Evolutionary conservation across 2,797 vertebrate species (phyloP), one percentile per base, ranked within the genome.

Genomic region (Perodicticus potto): DNA sequence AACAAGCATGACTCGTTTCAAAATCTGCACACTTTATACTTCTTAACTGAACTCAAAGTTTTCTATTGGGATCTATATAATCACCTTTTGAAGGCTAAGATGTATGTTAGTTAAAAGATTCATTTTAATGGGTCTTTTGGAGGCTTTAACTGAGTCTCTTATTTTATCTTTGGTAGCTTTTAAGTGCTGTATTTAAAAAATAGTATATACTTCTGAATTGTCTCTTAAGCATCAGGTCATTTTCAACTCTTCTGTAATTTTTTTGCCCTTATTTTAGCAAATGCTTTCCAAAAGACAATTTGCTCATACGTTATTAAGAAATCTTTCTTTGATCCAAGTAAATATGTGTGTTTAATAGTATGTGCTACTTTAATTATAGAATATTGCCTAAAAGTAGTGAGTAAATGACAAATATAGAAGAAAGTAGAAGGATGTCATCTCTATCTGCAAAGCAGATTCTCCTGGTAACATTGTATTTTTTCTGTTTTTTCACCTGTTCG

Each of bases 291-390:
- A 72, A 81, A 20, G 37, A 45, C 11, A 86, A 12, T 61, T 83
- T 89, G 80, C 92, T 89, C 10, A 23, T 81, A 93, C 76, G 27
- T 7, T 49, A 87, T 85, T 40, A 72, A 61, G 57, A 78, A 6
- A 6, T 16, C 13, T 37, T 45, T 25, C 4, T 78, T 73, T 25
- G 23, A 16, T 83, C 45, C 86, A 83, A 74, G 17, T 63, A 63
- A 80, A 81, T 94, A 63, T 59, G 5, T 59, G 5, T 83, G 5
- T 65, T 91, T 83, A 43, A 80, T 94, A 59, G 7, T 63, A 3
- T 57, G 9, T 80, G 43, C 22, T 86, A 61, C 45, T 95, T 94
- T 94, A 87, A 80, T 77, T 86, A 80, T 91, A 45, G 43, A 92
- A 73, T 82, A 86, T 40, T 77, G 49, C 9, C 49, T 69, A 40